phyloP scores from a whole-genome alignment of 1,140 invertebrate genomes.

The Pemphigus obesinymphae region DNA sequence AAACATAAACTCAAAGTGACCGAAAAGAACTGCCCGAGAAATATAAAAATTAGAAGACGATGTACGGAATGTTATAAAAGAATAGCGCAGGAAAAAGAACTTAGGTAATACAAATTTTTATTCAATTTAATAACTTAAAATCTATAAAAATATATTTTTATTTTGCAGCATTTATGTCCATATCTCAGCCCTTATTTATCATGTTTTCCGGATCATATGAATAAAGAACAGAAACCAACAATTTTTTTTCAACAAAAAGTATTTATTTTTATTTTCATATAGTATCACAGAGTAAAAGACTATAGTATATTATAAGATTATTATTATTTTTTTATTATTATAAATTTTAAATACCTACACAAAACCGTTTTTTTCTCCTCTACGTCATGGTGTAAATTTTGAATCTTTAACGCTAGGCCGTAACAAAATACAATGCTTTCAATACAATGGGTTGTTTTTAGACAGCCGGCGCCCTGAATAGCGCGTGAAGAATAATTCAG shows the following conservation, averaged over 20 bases:
- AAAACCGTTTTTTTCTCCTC: background rate
- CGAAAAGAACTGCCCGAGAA: background rate
- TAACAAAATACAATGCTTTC: background rate
- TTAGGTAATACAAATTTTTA: background rate
- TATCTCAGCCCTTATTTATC: background rate
- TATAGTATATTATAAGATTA: background rate
- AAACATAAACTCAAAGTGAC: constrained; percentile 1
- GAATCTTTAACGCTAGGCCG: background rate
- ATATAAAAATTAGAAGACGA: background rate
- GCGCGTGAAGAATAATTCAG: background rate
- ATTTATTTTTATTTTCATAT: background rate
- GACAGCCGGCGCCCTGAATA: background rate
- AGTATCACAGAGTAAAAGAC: background rate
- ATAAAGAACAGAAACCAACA: no score
- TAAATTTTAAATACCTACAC: background rate
- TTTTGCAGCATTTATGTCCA: background rate
- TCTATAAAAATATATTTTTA: background rate
- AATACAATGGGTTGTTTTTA: background rate
- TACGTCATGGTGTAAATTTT: background rate
- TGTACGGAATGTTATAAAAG: background rate
- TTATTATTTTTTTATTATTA: background rate
- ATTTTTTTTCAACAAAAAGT: no score
- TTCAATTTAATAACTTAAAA: background rate
- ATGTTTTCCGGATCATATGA: background rate
- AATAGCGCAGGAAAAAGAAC: background rate